These are phyloP conservation scores for Epinephelus awoara DNA, from an alignment of 2,797 vertebrate genomes.

Conservation along the genomic window DNA sequence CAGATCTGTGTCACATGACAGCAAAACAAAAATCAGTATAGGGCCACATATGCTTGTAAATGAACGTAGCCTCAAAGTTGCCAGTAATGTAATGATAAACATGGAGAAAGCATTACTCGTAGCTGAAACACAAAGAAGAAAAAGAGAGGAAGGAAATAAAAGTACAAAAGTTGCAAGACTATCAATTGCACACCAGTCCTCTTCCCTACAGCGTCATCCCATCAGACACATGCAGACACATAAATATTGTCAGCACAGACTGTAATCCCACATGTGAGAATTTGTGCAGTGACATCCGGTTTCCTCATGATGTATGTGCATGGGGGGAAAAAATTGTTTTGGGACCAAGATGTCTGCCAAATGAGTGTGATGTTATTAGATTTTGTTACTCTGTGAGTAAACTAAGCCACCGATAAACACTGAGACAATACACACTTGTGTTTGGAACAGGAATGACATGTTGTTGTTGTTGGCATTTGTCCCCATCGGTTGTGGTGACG, in stretches of 20 bases:
- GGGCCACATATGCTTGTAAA: too few relatives aligned
- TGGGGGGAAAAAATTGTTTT: conserved; percentile 23
- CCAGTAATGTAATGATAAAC: too few relatives aligned
- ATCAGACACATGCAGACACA: background rate
- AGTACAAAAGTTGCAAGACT: background rate
- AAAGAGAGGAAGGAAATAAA: background rate
- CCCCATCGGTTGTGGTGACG: background rate
- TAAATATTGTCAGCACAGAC: background rate
- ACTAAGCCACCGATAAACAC: conserved; percentile 36
- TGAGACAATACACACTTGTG: conserved; percentile 48
- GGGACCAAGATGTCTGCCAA: conserved; percentile 8
- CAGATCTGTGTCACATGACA: too few relatives aligned
- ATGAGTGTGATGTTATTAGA: conserved; percentile 39
- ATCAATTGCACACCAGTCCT: background rate
- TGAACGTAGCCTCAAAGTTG: too few relatives aligned
- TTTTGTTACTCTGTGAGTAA: conserved; percentile 39
- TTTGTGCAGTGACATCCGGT: conserved; percentile 15
- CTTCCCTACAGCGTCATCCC: background rate
- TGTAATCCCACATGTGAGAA: conserved; percentile 25
- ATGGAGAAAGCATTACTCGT: background rate
- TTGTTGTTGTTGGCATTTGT: conserved; percentile 56
- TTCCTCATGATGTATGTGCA: conserved; percentile 14
- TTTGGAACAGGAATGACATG: conserved; percentile 41
- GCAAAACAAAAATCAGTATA: too few relatives aligned
- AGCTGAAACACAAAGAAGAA: conserved; percentile 4